Base-by-base conservation (phyloP, 2,113 vertebrate genomes). In the Stigmatopora argus region DNA sequence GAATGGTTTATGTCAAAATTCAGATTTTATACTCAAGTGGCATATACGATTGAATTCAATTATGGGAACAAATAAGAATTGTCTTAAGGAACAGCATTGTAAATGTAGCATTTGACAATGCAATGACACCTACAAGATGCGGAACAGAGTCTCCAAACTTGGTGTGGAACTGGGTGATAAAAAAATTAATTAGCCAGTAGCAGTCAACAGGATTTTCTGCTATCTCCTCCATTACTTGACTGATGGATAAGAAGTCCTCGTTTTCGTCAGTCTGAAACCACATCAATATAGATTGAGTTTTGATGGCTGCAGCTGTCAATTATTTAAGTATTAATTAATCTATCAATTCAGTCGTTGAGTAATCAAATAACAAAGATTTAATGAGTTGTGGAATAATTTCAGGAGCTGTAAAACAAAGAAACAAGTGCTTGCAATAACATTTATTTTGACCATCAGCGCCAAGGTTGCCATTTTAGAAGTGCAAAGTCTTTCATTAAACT, bases 151-250 rank as follows among this genome's bases (percentile, higher is more conserved):
- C 97, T 79, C 92, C 94, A 78, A 96, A 96, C 86, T 95, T 98
- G 73, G 75, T 89, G 48, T 93, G 92, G 62, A 96, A 91, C 73
- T 98, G 96, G 80, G 89, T 95, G 74, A 98, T 86, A 59, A 99
- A 99, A 74, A 91, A 92, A 58, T 93, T 96, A 53, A 92, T 90
- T 8, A 97, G 92, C 96, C 96, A 98, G 26, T 98, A 99, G 74
- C 95, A 96, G 80, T 98, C 95, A 0, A 96, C 80, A 0, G 89
- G 88, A 64, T 96, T 94, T 17, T 97, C 94, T 13, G 94, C 92
- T 69, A 98, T 95, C 75, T 98, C 95, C 67, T 95, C 93, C 95
- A 98, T 95, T 38, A 95, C 92, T 81, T 89, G 91, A 10, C 92
- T 92, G 78, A 98, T 91, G 63, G 94, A 92, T 66, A 98, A 90